A percentile compares a stretch with the other conserved stretches of the same genome.
Conservation (phyloP, 2,113 vertebrate genomes). For the Drymodes brunneopygia region DNA sequence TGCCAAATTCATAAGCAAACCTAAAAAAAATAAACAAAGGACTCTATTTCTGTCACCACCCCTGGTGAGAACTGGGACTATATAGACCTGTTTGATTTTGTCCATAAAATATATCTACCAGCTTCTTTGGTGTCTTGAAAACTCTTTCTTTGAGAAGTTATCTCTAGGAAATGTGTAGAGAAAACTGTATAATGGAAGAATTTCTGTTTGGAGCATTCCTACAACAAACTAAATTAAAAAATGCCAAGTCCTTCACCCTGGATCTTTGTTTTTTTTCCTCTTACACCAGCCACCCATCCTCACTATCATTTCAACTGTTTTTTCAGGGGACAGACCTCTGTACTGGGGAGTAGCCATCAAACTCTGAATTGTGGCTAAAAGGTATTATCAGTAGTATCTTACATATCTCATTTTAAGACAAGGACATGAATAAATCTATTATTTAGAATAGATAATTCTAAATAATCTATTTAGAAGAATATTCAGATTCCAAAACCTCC, state of each 20-base stretch:
- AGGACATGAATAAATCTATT: background rate
- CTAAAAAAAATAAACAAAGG: background rate
- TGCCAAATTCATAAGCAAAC: background rate
- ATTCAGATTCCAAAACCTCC: background rate
- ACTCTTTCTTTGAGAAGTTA: background rate
- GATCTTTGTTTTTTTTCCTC: background rate
- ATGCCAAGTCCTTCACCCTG: background rate
- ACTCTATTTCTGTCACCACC: background rate
- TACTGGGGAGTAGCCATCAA: background rate
- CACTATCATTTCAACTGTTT: background rate
- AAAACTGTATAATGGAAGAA: background rate
- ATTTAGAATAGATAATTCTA: rapidly evolving
- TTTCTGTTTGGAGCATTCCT: background rate
- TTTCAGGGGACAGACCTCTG: background rate
- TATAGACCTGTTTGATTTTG: background rate
- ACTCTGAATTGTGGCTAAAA: background rate
- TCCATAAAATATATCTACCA: background rate
- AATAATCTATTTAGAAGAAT: background rate
- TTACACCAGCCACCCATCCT: background rate
- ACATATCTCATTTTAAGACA: background rate
- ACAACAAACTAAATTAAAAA: background rate
- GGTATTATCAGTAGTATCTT: background rate
- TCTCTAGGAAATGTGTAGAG: background rate
- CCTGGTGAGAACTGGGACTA: background rate
- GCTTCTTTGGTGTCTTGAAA: background rate